Percentiles rank a stretch among this genome's conserved stretches.
These are phyloP conservation scores for Chitala chitala DNA, from an alignment of 2,113 vertebrate species.

Conservation along the genomic window DNA sequence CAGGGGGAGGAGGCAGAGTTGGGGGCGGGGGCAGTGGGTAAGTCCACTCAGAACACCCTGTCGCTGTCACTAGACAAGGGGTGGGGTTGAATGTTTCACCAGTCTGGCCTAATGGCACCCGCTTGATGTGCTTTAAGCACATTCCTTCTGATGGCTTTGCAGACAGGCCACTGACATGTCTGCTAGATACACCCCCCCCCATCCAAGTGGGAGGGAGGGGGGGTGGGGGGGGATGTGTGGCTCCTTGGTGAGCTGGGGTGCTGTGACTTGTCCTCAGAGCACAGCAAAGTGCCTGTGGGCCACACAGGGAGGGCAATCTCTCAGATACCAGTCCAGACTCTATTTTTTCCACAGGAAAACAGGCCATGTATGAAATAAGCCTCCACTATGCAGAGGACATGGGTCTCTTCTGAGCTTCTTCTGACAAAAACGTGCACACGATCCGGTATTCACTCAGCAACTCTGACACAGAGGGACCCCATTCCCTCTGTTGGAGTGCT, in stretches of 20 bases:
- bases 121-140: no score
- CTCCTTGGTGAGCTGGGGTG: background rate
- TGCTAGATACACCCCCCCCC: background rate
- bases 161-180: background rate
- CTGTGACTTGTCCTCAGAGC: slow-evolving; percentile 5
- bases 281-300: background rate
- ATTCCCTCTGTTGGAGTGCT: no score
- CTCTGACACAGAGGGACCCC: background rate
- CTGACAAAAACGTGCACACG: background rate
- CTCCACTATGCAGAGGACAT: background rate
- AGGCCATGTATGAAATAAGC: slow-evolving; percentile 5
- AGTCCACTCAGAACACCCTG: no score
- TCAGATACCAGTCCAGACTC: slow-evolving; percentile 14
- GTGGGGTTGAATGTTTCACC: no score
- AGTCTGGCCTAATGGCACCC: background rate
- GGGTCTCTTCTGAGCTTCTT: background rate
- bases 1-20: slow-evolving; percentile 32
- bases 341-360: slow-evolving; percentile 16
- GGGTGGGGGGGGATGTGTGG: background rate
- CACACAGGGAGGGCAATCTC: slow-evolving; percentile 4
- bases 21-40: slow-evolving; percentile 38
- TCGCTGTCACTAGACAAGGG: no score
- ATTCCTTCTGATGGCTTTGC: slow-evolving; percentile 9
- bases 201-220: background rate
- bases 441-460: background rate